Conservation (phyloP, 23 tunicate species). For the Aplidium turbinatum region DNA sequence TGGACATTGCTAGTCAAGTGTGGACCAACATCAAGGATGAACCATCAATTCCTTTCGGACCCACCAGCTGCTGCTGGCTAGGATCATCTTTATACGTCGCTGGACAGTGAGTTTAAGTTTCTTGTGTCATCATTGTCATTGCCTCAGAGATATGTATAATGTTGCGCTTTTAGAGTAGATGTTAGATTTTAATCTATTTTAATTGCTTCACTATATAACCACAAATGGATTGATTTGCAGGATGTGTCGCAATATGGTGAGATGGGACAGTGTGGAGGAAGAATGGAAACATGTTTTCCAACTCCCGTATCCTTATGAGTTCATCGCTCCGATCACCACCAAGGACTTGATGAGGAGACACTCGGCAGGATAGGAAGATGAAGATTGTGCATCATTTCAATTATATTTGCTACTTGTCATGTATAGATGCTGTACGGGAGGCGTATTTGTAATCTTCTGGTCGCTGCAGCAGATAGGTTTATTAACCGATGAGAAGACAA, state of each 20-base stretch:
- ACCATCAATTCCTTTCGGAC: constrained; percentile 21
- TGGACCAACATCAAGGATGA: constrained; percentile 7
- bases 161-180: too few species aligned
- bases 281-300: constrained; percentile 9
- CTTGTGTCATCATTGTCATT: background rate
- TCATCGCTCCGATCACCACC: background rate
- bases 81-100: background rate
- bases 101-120: constrained; percentile 16
- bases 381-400: too few species aligned
- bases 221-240: background rate
- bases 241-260: constrained; percentile 1
- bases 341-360: constrained; percentile 5
- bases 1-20: background rate
- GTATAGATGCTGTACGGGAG: too few species aligned
- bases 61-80: background rate
- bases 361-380: too few species aligned
- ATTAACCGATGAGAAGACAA: too few species aligned
- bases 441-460: too few species aligned
- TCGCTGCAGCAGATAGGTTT: too few species aligned
- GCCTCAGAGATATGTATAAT: too few species aligned
- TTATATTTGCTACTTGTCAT: too few species aligned
- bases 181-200: too few species aligned
- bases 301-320: constrained; percentile 19
- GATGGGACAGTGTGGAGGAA: constrained; percentile 4
- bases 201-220: too few species aligned